Base-by-base conservation (phyloP, 2,797 vertebrate genomes). In the Centropyge bicolor region DNA sequence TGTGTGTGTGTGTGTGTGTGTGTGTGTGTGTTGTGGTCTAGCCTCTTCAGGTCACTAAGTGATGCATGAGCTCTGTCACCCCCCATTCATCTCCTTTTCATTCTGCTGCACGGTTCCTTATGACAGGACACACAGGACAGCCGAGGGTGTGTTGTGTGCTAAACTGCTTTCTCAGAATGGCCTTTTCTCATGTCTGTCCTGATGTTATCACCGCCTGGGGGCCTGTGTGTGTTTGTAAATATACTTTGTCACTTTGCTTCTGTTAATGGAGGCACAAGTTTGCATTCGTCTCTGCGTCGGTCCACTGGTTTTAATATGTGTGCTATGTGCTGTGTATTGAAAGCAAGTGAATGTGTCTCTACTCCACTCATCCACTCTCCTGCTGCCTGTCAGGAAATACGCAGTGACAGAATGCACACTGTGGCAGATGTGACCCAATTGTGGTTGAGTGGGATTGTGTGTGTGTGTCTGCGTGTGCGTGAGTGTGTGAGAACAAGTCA, bases 371-470 rank as follows among this genome's bases (percentile, higher is more conserved):
- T 61, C 40, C 51, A 31, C 63, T 57, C 31, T 70, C 19, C 51
- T 62, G 66, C 62, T 56, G 70, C 68, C 51, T 40, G 40, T 80
- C 66, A 83, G 55, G 57, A 85, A 82, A 82, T 62, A 48, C 8
- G 40, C 59, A 60, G 76, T 38, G 66, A 83, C 55, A 69, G 54
- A 72, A 76, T 55, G 81, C 68, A 69, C 62, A 74, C 38, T 83
- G 51, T 84, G 64, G 66, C 85, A 89, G 84, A 88, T 84, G 83
- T 86, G 86, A 87, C 86, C 81, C 73, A 84, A 61, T 89, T 89
- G 73, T 61, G 66, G 69, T 67, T 59, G 74, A 70, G 64, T 61
- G 35, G 27, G 8, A 4, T 31, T 55, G 55, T 52, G 60, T 68
- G 68, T 35, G 49, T 55, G 22, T 43, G 12, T 57, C 8, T 45